These are phyloP conservation scores for Xenopus petersii DNA, from an alignment of 2,797 vertebrate species.

Conservation along the genomic window DNA sequence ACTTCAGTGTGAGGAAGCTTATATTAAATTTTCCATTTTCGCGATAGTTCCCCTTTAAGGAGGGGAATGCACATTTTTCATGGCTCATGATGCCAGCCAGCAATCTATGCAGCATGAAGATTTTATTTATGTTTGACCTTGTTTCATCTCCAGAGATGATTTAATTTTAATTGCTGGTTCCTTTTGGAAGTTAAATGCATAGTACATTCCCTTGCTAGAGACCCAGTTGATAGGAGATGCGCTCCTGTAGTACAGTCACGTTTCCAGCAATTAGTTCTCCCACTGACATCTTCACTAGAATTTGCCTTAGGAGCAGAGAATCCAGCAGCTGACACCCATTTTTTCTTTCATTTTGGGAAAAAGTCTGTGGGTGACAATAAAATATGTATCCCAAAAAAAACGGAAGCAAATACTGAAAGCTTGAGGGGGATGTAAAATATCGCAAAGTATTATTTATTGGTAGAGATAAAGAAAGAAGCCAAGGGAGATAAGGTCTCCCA, in stretches of 20 bases:
- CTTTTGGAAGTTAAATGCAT: slow-evolving; percentile 15
- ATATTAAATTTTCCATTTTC: no score
- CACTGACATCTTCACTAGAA: not conserved
- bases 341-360: no score
- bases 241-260: not conserved
- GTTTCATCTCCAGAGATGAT: slow-evolving; percentile 25
- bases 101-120: not conserved
- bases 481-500: no score
- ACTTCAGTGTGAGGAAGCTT: no score
- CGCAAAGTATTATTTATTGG: no score
- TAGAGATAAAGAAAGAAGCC: no score
- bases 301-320: not conserved
- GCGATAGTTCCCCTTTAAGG: no score
- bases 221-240: slow-evolving; percentile 10
- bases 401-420: no score
- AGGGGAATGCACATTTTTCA: not conserved
- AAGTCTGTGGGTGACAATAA: no score
- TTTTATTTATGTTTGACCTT: slow-evolving; percentile 29
- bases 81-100: not conserved
- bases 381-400: no score
- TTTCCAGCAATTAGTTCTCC: slow-evolving; percentile 5
- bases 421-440: no score
- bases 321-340: not conserved
- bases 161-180: slow-evolving; percentile 27
- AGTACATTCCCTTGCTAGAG: not conserved